Conservation (phyloP, 2,797 vertebrate genomes). For the Acanthurus lineatus region DNA sequence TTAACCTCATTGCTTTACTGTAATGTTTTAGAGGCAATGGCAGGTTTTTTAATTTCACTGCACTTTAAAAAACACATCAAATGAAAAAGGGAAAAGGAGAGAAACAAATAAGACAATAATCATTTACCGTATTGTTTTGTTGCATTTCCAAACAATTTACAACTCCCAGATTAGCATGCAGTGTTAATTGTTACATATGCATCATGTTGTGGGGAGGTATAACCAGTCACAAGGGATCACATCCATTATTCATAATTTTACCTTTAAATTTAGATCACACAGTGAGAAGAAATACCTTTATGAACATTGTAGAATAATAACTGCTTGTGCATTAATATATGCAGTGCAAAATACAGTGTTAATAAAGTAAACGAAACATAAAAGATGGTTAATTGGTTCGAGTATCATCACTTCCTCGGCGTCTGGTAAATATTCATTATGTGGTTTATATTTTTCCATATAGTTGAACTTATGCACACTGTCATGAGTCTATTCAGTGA, state of each 20-base stretch:
- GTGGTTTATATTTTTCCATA: too few species aligned
- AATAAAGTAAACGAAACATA: too few species aligned
- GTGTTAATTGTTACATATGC: conserved; percentile 79
- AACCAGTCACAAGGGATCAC: conserved; percentile 43
- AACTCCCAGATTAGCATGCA: conserved; percentile 68
- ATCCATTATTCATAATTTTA: conserved; percentile 69
- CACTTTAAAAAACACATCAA: conserved; percentile 15
- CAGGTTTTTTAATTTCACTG: conserved; percentile 33
- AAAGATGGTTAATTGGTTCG: too few species aligned
- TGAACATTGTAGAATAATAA: conserved; percentile 26
- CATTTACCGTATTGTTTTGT: conserved; percentile 34
- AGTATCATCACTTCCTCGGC: too few species aligned
- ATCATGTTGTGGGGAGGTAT: conserved; percentile 40
- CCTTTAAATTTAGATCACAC: conserved; percentile 62
- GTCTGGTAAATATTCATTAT: too few species aligned
- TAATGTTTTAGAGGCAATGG: neutral
- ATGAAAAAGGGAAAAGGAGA: conserved; percentile 22
- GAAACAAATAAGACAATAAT: conserved; percentile 58
- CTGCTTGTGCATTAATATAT: conserved; percentile 19
- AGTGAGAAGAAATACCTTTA: conserved; percentile 22
- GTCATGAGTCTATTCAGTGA: too few species aligned
- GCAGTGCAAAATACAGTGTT: neutral
- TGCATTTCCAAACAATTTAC: conserved; percentile 60
- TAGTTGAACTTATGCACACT: too few species aligned
- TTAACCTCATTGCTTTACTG: neutral